Evolutionary conservation across 2,797 vertebrate species (phyloP).

Genomic region (Acanthopagrus latus): DNA sequence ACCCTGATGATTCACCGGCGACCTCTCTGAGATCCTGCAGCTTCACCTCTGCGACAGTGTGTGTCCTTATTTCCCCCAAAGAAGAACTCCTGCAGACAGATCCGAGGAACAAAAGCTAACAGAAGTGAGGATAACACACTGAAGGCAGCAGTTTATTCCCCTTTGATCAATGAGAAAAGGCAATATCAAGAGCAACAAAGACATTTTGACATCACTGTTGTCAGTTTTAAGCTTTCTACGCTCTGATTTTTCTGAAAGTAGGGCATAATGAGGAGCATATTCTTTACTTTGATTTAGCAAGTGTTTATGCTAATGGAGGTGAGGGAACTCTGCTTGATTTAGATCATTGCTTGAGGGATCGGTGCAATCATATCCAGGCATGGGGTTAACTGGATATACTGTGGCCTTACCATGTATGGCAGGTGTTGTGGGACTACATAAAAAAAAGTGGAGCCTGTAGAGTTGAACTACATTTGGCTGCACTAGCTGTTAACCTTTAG

Average conservation of each 20-base stretch:
- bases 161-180: constrained; percentile 16
- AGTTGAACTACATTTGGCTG: constrained; percentile 67
- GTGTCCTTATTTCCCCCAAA: not conserved
- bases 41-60: not conserved
- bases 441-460: constrained; percentile 18
- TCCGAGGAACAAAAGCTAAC: constrained; percentile 32
- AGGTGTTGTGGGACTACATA: constrained; percentile 57
- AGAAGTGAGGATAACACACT: constrained; percentile 2
- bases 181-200: not conserved
- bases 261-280: constrained; percentile 38
- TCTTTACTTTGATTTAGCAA: constrained; percentile 54
- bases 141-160: constrained; percentile 20
- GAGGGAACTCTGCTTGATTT: constrained; percentile 61
- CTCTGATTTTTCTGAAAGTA: constrained; percentile 41
- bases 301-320: constrained; percentile 70
- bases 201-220: not conserved
- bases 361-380: constrained; percentile 52
- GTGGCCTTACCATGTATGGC: constrained; percentile 57
- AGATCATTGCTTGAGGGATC: constrained; percentile 72
- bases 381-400: constrained; percentile 66
- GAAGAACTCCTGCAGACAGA: constrained; percentile 10
- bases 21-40: constrained; percentile 22
- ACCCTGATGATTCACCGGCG: not conserved
- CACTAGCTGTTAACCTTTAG: constrained; percentile 73
- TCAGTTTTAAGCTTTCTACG: not conserved